Evolutionary conservation across 2,797 vertebrate species (phyloP).

Genomic region (Pteropus rufus): DNA sequence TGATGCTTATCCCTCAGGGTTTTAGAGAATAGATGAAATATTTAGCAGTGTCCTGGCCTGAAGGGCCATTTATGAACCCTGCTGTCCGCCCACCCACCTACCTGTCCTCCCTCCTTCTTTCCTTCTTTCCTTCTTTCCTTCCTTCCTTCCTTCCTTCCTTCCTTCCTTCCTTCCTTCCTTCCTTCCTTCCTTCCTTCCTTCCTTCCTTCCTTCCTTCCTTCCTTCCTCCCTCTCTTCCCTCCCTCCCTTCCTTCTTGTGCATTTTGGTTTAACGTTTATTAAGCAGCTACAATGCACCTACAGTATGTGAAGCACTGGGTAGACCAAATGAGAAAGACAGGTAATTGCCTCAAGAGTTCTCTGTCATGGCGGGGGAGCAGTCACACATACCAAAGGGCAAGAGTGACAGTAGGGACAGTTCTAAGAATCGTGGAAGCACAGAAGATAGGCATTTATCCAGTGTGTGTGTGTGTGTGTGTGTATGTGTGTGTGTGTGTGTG

Average conservation of each 20-base stretch:
- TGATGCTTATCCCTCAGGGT: background rate
- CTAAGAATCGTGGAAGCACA: background rate
- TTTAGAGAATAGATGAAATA: background rate
- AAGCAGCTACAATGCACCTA: background rate
- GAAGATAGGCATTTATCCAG: background rate
- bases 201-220: too few relatives aligned
- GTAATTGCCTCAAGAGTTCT: background rate
- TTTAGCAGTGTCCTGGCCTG: background rate
- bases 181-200: too few relatives aligned
- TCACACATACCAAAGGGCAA: background rate
- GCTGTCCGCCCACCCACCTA: rapidly evolving
- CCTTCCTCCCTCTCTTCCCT: too few relatives aligned
- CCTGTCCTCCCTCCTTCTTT: background rate
- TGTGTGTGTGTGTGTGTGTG: background rate
- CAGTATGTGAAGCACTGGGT: background rate
- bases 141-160: too few relatives aligned
- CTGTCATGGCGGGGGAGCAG: too few relatives aligned
- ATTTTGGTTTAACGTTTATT: background rate
- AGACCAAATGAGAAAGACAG: background rate
- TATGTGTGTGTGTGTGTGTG: background rate
- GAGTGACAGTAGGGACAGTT: background rate
- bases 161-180: too few relatives aligned
- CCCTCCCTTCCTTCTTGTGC: too few relatives aligned
- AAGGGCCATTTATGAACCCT: background rate
- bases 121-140: background rate